These are phyloP conservation scores for Pseudorasbora parva DNA, from an alignment of 2,113 vertebrate genomes.

Conservation along the genomic window DNA sequence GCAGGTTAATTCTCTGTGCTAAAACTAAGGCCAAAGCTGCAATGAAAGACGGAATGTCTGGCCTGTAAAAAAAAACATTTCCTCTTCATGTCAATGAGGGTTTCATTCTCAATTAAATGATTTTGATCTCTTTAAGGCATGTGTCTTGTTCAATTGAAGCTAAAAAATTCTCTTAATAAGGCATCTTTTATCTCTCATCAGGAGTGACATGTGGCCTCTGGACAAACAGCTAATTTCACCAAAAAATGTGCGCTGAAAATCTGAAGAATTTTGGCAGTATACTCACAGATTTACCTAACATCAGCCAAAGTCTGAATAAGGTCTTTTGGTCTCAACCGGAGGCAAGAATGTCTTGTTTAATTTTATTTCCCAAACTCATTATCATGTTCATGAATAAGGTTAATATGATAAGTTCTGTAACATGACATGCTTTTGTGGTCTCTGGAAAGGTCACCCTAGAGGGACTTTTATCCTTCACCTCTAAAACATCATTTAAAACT, in stretches of 20 bases:
- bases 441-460: background rate
- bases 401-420: background rate
- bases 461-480: background rate
- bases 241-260: slow-evolving; percentile 5
- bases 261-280: slow-evolving; percentile 42
- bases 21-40: background rate
- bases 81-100: background rate
- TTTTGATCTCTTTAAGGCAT: slow-evolving; percentile 7
- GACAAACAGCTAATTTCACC: slow-evolving; percentile 50
- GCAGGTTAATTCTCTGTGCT: background rate
- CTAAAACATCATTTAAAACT: background rate
- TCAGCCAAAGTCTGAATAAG: background rate
- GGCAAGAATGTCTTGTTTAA: slow-evolving; percentile 4
- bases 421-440: background rate
- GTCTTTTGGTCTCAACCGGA: background rate
- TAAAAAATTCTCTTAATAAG: slow-evolving; percentile 35
- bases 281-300: slow-evolving; percentile 23
- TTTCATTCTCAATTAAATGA: slow-evolving; percentile 28
- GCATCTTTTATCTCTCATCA: slow-evolving; percentile 48
- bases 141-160: slow-evolving; percentile 1
- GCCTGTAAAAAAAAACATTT: background rate
- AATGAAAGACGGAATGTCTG: background rate
- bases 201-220: slow-evolving; percentile 37
- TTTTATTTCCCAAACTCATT: background rate
- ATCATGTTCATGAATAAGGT: background rate